phyloP scores from a whole-genome alignment of 2,888 invertebrate genomes.

The Metacarcinus magister region DNA sequence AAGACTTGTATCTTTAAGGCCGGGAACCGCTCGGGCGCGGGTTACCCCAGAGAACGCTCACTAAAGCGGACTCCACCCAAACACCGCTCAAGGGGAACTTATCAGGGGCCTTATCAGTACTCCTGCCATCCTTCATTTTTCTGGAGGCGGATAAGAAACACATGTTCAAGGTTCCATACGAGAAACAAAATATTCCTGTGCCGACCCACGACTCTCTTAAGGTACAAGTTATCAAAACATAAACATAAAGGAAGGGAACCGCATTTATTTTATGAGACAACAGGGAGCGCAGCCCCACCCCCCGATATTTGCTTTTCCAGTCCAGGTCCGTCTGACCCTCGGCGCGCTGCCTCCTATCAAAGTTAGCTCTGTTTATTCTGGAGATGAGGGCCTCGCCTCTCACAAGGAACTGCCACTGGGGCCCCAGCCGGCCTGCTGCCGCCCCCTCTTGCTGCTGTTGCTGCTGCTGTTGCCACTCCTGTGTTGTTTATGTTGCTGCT shows the following conservation, averaged over 20 bases:
- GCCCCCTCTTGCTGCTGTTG: constrained; percentile 37
- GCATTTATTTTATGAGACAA: constrained; percentile 79
- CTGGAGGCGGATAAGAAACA: neutral
- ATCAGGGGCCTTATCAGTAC: constrained; percentile 56
- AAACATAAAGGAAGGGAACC: constrained; percentile 75
- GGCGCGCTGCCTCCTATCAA: constrained; percentile 75
- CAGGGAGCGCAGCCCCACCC: constrained; percentile 68
- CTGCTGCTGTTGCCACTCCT: constrained; percentile 9
- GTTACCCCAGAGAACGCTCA: constrained; percentile 37
- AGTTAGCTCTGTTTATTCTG: constrained; percentile 79
- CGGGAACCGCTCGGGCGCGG: neutral
- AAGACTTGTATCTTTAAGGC: constrained; percentile 56
- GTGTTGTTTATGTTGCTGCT: constrained; percentile 48
- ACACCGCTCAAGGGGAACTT: constrained; percentile 61
- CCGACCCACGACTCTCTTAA: constrained; percentile 47
- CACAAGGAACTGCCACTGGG: constrained; percentile 70
- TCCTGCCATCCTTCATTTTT: constrained; percentile 43
- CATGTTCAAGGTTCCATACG: neutral
- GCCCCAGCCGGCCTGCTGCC: constrained; percentile 47
- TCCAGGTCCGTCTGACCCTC: constrained; percentile 78
- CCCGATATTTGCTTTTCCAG: constrained; percentile 79
- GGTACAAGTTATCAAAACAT: constrained; percentile 71
- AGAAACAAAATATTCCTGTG: constrained; percentile 5
- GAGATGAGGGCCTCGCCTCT: constrained; percentile 78
- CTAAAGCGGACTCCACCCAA: constrained; percentile 15